Evolutionary conservation across 2,113 vertebrate species (phyloP).

Genomic region (Charina bottae): DNA sequence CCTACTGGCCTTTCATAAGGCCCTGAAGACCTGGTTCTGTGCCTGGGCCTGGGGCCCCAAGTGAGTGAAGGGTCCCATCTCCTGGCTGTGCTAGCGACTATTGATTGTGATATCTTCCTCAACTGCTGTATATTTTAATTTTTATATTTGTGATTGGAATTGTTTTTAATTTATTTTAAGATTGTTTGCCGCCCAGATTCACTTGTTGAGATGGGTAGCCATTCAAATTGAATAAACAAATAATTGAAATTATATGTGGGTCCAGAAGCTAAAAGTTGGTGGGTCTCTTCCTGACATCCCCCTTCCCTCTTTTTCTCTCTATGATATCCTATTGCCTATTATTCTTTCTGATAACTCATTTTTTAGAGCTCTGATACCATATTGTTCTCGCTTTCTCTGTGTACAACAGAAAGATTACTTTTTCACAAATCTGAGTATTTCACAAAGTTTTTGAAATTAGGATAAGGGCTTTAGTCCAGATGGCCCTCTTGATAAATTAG

Average conservation of each 20-base stretch:
- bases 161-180: not conserved
- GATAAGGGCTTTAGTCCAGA: not conserved
- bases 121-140: not conserved
- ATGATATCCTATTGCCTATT: not conserved
- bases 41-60: not conserved
- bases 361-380: not conserved
- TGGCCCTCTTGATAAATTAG: not conserved
- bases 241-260: not conserved
- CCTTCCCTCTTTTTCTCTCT: not conserved
- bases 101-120: not conserved
- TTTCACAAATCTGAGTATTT: not conserved
- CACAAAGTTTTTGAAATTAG: not conserved
- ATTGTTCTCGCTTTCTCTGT: not conserved
- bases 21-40: not conserved
- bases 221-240: not conserved
- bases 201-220: not conserved
- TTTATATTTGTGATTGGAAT: not conserved
- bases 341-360: not conserved
- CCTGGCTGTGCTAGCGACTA: not conserved
- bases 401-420: not conserved
- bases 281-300: not conserved
- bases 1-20: not conserved
- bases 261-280: not conserved
- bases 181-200: not conserved
- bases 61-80: not conserved